A percentile compares a stretch with the other conserved stretches of the same genome.
phyloP scores from a whole-genome alignment of 92 coral and sea anemone genomes.

The Bergia puertoricense region DNA sequence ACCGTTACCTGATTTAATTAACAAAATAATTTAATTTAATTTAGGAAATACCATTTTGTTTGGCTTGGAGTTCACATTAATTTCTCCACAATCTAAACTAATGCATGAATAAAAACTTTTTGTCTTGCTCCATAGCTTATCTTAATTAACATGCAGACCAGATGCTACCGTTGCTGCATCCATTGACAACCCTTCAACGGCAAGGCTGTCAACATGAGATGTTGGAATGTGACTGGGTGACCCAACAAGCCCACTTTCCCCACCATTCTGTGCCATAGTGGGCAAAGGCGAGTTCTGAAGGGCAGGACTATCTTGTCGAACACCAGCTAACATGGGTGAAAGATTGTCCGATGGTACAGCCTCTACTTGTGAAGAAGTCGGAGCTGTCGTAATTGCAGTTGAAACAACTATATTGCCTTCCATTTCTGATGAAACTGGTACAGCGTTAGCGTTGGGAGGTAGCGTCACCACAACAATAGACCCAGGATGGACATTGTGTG shows the following conservation, averaged over 20 bases:
- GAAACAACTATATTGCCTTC: slow-evolving; percentile 61
- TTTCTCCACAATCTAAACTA: not conserved
- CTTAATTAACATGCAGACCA: slow-evolving; percentile 27
- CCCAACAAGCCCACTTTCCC: slow-evolving; percentile 60
- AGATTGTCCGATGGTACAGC: slow-evolving; percentile 58
- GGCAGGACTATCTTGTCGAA: slow-evolving; percentile 76
- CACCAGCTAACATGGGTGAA: slow-evolving; percentile 66
- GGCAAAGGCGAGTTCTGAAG: slow-evolving; percentile 83
- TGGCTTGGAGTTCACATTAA: not conserved
- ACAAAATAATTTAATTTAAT: not conserved
- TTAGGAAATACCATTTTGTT: not conserved
- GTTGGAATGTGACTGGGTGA: slow-evolving; percentile 64
- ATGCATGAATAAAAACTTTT: not conserved
- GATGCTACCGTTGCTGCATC: slow-evolving; percentile 11
- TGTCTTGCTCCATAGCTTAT: not conserved
- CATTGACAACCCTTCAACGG: slow-evolving; percentile 37
- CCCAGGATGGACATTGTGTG: slow-evolving; percentile 54
- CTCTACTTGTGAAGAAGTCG: slow-evolving; percentile 61
- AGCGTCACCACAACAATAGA: slow-evolving; percentile 77
- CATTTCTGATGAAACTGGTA: slow-evolving; percentile 65
- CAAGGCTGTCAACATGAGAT: slow-evolving; percentile 37
- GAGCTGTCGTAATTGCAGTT: slow-evolving; percentile 62
- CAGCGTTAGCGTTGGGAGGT: slow-evolving; percentile 81
- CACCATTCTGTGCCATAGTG: slow-evolving; percentile 90
- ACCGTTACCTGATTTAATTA: not conserved